These are phyloP conservation scores for Subacronicta megacephala DNA, from an alignment of 2,888 invertebrate genomes.

Conservation along the genomic window DNA sequence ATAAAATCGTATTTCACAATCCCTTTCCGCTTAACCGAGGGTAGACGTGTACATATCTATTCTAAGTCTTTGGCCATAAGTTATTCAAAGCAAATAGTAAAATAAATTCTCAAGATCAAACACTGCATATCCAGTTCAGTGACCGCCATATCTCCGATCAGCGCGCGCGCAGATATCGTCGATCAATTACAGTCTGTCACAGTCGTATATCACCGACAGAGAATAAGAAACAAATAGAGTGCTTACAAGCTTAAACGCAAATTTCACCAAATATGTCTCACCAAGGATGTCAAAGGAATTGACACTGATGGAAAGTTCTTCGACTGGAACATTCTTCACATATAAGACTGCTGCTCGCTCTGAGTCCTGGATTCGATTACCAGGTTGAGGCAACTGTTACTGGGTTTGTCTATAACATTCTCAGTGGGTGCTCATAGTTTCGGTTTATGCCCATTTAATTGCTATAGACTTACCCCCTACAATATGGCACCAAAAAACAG, in stretches of 20 bases:
- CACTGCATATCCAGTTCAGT: conserved; percentile 50
- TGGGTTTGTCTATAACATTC: too few relatives aligned
- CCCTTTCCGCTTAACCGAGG: not conserved
- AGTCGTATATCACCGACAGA: conserved; percentile 62
- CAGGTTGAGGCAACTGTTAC: too few relatives aligned
- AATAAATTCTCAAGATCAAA: conserved; percentile 30
- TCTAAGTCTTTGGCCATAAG: conserved; percentile 11
- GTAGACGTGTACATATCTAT: conserved; percentile 12
- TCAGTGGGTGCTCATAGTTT: too few relatives aligned
- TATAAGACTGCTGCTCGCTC: too few relatives aligned
- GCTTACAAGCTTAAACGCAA: not conserved
- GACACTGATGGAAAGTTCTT: too few relatives aligned
- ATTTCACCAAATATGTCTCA: too few relatives aligned
- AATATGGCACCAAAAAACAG: too few relatives aligned
- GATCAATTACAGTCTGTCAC: conserved; percentile 76
- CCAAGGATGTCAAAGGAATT: too few relatives aligned
- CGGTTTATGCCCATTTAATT: too few relatives aligned
- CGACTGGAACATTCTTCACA: too few relatives aligned
- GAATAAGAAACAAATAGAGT: conserved; percentile 16
- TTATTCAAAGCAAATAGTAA: conserved; percentile 32
- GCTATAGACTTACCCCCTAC: too few relatives aligned
- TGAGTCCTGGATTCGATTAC: too few relatives aligned
- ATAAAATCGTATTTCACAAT: not conserved
- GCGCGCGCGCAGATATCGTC: conserved; percentile 67
- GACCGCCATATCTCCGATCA: conserved; percentile 52